phyloP scores from a whole-genome alignment of 2,797 vertebrate genomes.

The Mormyrops attenuatus region DNA sequence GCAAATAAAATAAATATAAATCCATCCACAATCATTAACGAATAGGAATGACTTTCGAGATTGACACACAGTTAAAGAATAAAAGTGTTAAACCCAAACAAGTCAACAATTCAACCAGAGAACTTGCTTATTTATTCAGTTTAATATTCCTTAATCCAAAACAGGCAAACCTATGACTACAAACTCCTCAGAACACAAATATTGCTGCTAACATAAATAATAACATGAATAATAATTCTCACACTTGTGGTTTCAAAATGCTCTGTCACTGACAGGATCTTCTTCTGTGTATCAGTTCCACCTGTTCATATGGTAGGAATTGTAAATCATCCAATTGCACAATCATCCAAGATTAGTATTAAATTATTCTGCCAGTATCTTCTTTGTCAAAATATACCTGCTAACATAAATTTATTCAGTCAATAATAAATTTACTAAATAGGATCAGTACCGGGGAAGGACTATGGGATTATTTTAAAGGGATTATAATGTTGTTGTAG shows the following conservation, averaged over 20 bases:
- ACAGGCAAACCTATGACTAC: neutral
- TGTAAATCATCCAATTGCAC: neutral
- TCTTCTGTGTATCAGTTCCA: neutral
- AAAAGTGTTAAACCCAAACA: neutral
- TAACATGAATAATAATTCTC: neutral
- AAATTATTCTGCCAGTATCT: neutral
- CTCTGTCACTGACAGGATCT: neutral
- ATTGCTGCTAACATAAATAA: neutral
- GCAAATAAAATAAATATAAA: neutral
- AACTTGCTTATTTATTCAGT: neutral
- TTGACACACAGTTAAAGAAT: neutral
- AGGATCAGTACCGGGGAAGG: too few relatives aligned
- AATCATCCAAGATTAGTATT: neutral
- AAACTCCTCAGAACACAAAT: neutral
- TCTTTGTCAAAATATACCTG: neutral
- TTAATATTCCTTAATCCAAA: neutral
- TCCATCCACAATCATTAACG: neutral
- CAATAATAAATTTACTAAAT: neutral
- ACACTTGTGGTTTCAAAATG: neutral
- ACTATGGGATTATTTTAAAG: neutral
- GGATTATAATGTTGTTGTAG: neutral
- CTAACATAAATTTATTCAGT: neutral
- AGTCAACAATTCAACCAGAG: neutral
- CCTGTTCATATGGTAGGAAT: neutral
- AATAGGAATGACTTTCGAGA: neutral